Evolutionary conservation across 1,140 invertebrate species (phyloP), one percentile per base, ranked within the genome.

Genomic region (Drosophila aff.): DNA sequence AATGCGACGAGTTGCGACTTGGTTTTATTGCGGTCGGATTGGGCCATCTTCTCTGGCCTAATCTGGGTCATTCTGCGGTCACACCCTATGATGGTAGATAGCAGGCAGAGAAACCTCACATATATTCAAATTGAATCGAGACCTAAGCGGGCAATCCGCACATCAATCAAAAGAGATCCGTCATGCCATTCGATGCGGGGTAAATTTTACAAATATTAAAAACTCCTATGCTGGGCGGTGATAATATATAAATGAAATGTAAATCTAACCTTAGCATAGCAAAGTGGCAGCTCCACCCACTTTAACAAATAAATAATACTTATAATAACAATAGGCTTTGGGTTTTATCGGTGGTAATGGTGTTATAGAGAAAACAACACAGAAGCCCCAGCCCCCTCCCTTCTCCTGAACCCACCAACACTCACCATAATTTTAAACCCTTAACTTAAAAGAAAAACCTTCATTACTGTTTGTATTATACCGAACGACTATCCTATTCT

Each of bases 401-500:
- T 18, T 2, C 9, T 43, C 38, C 50, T 18, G 8, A 52, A 38
- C 26, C 18, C 23, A 33, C 36, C 11, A 47, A 53, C 40, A 53
- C 59, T 57, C 18, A 38, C 16, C 21, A 18, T 49, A 47, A 57
- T 60, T 41, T 40, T 36, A 10, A 38, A n/a, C 16, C 28, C 40
- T 23, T 50, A 5, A 89, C 87, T 57, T 36, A 23, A 33, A 43
- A 59, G 7, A 28, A 31, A 50, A 47, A 8, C 21, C 46, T 23
- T 28, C 44, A 57, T 69, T 64, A 79, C 76, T 72, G 38, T 64
- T 40, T 87, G 85, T 87, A 90, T 71, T 53, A 82, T 85, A 91
- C 71, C 49, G 40, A 85, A 72, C 50, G 41, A 79, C 79, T 86
- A 68, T 89, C 86, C 80, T 86, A 74, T 86, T 90, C 84, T 92